A percentile compares a stretch with the other conserved stretches of the same genome.
These are phyloP conservation scores for Macrobrachium nipponense DNA, from an alignment of 1,140 invertebrate genomes.

Conservation along the genomic window DNA sequence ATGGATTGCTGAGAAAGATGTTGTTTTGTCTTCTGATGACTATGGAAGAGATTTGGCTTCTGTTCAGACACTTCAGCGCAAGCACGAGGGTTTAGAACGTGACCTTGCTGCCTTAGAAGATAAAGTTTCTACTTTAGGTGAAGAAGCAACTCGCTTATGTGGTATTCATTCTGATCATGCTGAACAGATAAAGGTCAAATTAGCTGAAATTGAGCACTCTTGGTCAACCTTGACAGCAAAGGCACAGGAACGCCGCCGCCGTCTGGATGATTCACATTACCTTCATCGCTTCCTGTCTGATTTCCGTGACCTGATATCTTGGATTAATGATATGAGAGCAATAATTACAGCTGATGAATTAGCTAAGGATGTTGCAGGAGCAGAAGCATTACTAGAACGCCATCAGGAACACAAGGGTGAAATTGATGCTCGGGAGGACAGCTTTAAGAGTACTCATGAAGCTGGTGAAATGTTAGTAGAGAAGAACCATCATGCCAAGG, in stretches of 20 bases:
- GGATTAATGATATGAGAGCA: slow-evolving; percentile 98
- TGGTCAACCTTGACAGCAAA: slow-evolving; percentile 95
- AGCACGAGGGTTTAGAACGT: slow-evolving; percentile 97
- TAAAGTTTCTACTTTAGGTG: slow-evolving; percentile 90
- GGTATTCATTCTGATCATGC: slow-evolving; percentile 92
- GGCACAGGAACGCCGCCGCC: slow-evolving; percentile 74
- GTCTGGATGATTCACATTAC: slow-evolving; percentile 92
- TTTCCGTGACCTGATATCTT: slow-evolving; percentile 95
- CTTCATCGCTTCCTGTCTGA: slow-evolving; percentile 97
- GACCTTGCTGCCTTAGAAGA: slow-evolving; percentile 97
- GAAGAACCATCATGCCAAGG: slow-evolving; percentile 89
- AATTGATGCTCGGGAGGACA: slow-evolving; percentile 97
- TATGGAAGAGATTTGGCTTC: slow-evolving; percentile 97
- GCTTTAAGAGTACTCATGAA: slow-evolving; percentile 87
- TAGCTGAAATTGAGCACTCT: slow-evolving; percentile 90
- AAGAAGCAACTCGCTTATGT: slow-evolving; percentile 91
- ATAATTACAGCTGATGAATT: slow-evolving; percentile 97
- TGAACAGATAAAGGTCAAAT: slow-evolving; percentile 91
- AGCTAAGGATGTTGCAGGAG: slow-evolving; percentile 98
- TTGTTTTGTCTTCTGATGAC: slow-evolving; percentile 95
- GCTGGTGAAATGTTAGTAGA: slow-evolving; percentile 86
- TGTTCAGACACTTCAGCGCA: slow-evolving; percentile 93
- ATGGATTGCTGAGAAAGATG: slow-evolving; percentile 99
- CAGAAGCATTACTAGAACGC: slow-evolving; percentile 94
- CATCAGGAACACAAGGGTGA: slow-evolving; percentile 97